phyloP scores from a whole-genome alignment of 1,140 invertebrate genomes.

The Samia ricini region DNA sequence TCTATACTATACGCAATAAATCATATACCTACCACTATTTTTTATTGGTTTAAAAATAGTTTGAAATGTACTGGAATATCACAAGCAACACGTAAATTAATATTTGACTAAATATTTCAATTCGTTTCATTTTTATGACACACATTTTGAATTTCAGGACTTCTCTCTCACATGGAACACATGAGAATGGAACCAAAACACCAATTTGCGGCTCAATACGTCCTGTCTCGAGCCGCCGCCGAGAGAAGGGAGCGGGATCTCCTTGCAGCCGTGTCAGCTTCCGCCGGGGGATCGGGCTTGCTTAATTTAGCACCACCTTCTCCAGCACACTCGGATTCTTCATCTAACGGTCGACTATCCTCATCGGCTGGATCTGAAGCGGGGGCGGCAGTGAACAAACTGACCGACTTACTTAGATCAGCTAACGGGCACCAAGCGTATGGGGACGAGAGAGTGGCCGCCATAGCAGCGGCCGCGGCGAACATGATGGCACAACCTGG shows the following conservation, averaged over 20 bases:
- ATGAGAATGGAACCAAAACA: constrained; percentile 98
- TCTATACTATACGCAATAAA: too few species aligned
- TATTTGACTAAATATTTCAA: too few species aligned
- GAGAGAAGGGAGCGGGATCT: constrained; percentile 92
- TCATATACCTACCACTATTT: too few species aligned
- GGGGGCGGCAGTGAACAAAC: constrained; percentile 85
- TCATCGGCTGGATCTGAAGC: constrained; percentile 88
- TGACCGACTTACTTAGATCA: constrained; percentile 82
- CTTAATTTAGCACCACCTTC: constrained; percentile 83
- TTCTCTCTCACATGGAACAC: constrained; percentile 96
- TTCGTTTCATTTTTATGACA: too few species aligned
- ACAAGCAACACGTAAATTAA: too few species aligned
- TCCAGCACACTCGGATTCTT: constrained; percentile 90
- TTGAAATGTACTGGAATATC: too few species aligned
- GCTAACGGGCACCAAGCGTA: constrained; percentile 79
- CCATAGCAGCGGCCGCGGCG: constrained; percentile 84
- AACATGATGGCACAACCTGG: constrained; percentile 81
- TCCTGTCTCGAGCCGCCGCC: constrained; percentile 92
- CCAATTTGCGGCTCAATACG: constrained; percentile 96
- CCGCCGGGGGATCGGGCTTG: constrained; percentile 78
- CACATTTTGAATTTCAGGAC: constrained; percentile 79
- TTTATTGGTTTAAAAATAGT: too few species aligned
- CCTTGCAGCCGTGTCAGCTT: constrained; percentile 83
- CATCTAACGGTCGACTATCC: constrained; percentile 86
- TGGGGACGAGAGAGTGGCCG: constrained; percentile 85